Base-by-base conservation (phyloP, 2,797 vertebrate genomes). In the Hemibagrus guttatus region DNA sequence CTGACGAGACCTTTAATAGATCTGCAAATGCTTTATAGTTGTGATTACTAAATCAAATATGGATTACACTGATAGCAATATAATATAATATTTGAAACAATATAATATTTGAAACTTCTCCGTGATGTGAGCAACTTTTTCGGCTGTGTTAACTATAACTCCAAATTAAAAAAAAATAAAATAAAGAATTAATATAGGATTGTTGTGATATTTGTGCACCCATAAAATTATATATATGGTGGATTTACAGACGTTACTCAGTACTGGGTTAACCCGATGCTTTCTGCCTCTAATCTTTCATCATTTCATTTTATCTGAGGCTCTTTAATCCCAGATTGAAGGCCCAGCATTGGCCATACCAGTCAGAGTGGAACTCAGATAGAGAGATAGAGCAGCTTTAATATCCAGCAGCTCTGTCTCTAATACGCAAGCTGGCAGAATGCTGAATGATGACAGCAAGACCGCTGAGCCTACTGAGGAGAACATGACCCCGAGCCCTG, bases 381-480 rank as follows among this genome's bases (percentile, higher is more conserved):
- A 91, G 89, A 92, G 90, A 93, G 94, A 95, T 95, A 95, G 90
- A 84, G 90, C 92, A 84, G 83, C 92, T 94, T 95, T 95, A 95
- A 95, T 95, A 95, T 95, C 94, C 93, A 93, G 90, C 90, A 93
- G 92, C 91, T 93, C 90, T 92, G 92, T 95, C 93, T 61, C 52
- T 85, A 78, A 89, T 92, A 93, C 92, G 88, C 88, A 84, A 92
- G 91, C 92, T 94, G 93, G 94, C 94, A 93, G 92, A 92, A 92
- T 90, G 87, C 90, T 87, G 87, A 76, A 91, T 85, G 95, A 94
- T 95, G 94, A 95, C 93, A 95, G 93, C 90, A 92, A 91, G 92
- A 94, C 94, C 92, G 93, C 92, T 89, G 90, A 85, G 91, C 87
- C 88, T 91, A 93, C 89, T 90, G 92, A 91, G 90, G 63, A 85